A percentile compares a stretch with the other conserved stretches of the same genome.
These are phyloP conservation scores for Leptinotarsa peninsularis DNA, from an alignment of 2,888 invertebrate species.

Conservation along the genomic window DNA sequence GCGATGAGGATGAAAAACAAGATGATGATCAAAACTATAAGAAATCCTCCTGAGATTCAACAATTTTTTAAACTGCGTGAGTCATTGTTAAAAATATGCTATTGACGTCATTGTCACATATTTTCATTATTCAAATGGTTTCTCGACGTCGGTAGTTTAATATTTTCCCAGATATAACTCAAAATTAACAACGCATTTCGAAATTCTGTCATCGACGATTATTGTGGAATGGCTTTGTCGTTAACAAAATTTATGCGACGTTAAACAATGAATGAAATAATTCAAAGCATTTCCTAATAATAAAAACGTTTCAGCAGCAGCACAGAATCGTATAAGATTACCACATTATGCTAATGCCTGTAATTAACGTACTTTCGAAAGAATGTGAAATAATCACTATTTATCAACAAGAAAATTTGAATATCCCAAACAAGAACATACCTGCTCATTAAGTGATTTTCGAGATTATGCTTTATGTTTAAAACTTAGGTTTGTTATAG, in stretches of 20 bases:
- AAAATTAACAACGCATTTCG: conserved; percentile 5
- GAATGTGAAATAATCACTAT: conserved; percentile 32
- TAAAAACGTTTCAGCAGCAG: conserved; percentile 23
- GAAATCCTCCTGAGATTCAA: not conserved
- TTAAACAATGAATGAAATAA: conserved; percentile 22
- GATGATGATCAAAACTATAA: too few species aligned
- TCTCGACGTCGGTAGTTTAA: not conserved
- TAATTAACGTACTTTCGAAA: conserved; percentile 35
- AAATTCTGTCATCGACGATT: not conserved
- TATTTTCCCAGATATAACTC: not conserved
- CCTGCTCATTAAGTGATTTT: conserved; percentile 20
- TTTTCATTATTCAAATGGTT: not conserved
- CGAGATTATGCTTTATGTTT: not conserved
- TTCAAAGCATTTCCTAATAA: conserved; percentile 34
- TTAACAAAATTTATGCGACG: conserved; percentile 4
- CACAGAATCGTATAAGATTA: conserved; percentile 12
- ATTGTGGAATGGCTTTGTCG: not conserved
- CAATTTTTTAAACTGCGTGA: not conserved
- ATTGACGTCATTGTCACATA: not conserved
- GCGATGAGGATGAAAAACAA: too few species aligned
- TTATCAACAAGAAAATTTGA: conserved; percentile 13
- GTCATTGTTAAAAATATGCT: not conserved
- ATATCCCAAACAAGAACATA: conserved; percentile 18
- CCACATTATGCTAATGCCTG: conserved; percentile 36
- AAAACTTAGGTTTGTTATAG: conserved; percentile 9